A percentile compares a stretch with the other conserved stretches of the same genome.
phyloP scores from a whole-genome alignment of 2,888 invertebrate genomes.

The Agrochola lychnidis region DNA sequence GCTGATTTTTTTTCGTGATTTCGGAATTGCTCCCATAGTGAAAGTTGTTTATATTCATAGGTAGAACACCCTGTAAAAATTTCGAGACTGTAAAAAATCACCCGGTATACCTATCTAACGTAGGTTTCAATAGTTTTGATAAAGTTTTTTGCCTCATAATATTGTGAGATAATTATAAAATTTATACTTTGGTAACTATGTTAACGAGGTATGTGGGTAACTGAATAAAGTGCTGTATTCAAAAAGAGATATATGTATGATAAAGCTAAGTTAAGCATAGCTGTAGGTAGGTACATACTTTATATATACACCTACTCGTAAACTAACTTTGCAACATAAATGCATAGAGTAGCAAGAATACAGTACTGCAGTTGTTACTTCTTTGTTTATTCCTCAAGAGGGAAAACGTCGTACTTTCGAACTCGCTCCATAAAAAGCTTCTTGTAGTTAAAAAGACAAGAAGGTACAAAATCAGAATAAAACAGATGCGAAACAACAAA shows the following conservation, averaged over 20 bases:
- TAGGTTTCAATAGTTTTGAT: not conserved
- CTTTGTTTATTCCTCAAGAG: conserved; percentile 54
- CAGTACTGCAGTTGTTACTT: conserved; percentile 28
- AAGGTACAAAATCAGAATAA: conserved; percentile 40
- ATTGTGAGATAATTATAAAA: not conserved
- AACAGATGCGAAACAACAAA: conserved; percentile 35
- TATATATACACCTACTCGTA: not conserved
- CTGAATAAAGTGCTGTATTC: no score
- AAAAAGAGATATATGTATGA: not conserved
- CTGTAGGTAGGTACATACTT: not conserved
- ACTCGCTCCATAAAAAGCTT: conserved; percentile 50
- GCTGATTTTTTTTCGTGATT: no score
- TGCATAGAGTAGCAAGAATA: conserved; percentile 26
- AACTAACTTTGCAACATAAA: conserved; percentile 32
- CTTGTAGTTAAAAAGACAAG: conserved; percentile 39
- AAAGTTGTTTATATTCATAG: no score
- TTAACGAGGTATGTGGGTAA: not conserved
- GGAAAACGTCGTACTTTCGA: conserved; percentile 33
- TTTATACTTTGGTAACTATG: no score
- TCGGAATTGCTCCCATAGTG: no score
- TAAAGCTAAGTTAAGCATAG: not conserved
- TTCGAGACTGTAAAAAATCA: no score
- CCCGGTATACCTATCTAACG: no score
- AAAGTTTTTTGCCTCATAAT: not conserved
- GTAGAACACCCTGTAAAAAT: no score